These are phyloP conservation scores for Latheticus oryzae DNA, from an alignment of 2,888 invertebrate species.

Conservation along the genomic window DNA sequence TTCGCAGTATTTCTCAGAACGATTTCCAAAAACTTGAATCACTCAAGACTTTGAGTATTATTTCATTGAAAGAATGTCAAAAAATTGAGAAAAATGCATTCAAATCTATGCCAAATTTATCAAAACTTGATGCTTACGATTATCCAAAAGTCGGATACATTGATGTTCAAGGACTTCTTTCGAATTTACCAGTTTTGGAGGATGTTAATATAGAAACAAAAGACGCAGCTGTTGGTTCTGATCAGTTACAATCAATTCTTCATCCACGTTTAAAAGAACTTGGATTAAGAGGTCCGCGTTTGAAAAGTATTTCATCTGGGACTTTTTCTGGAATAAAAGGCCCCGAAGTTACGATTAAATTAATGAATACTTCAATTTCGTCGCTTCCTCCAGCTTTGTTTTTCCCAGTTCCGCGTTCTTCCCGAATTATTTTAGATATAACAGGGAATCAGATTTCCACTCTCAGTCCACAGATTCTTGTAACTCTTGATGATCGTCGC, in stretches of 20 bases:
- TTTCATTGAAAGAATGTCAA: slow-evolving; percentile 75
- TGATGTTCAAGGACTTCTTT: slow-evolving; percentile 87
- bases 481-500: slow-evolving; percentile 84
- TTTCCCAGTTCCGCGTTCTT: slow-evolving; percentile 89
- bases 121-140: slow-evolving; percentile 77
- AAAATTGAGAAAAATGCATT: slow-evolving; percentile 88
- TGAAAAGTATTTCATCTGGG: slow-evolving; percentile 84
- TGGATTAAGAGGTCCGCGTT: slow-evolving; percentile 78
- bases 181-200: slow-evolving; percentile 79
- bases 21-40: slow-evolving; percentile 79
- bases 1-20: slow-evolving; percentile 78
- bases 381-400: slow-evolving; percentile 84
- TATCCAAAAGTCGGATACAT: slow-evolving; percentile 85
- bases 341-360: slow-evolving; percentile 75
- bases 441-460: slow-evolving; percentile 82
- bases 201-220: slow-evolving; percentile 87
- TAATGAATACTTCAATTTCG: slow-evolving; percentile 84
- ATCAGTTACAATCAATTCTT: slow-evolving; percentile 81
- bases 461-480: slow-evolving; percentile 81
- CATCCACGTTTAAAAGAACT: slow-evolving; percentile 83
- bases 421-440: slow-evolving; percentile 81
- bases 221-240: slow-evolving; percentile 82
- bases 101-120: slow-evolving; percentile 76
- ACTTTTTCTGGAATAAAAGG: slow-evolving; percentile 85
- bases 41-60: slow-evolving; percentile 70